Percentiles rank a stretch among this genome's conserved stretches.
Conservation (phyloP, 2,888 invertebrate species). For the Sialis fuliginosa region DNA sequence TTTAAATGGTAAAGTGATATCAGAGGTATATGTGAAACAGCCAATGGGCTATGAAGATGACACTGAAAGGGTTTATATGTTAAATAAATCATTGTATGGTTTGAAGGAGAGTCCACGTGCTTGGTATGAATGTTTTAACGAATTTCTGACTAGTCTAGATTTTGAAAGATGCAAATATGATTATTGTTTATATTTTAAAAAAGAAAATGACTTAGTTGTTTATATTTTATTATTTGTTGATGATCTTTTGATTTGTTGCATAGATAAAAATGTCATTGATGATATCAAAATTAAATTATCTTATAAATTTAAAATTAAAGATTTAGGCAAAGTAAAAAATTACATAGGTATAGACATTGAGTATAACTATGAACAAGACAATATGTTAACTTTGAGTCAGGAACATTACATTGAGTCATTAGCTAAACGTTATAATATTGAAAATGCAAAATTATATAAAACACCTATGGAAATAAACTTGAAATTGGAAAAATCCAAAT, state of each 20-base stretch:
- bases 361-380: slow-evolving; percentile 8
- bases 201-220: not conserved
- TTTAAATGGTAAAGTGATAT: slow-evolving; percentile 7
- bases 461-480: slow-evolving; percentile 17
- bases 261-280: not conserved
- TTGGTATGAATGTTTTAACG: slow-evolving; percentile 12
- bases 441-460: slow-evolving; percentile 13
- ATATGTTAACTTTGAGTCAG: slow-evolving; percentile 14
- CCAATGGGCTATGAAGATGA: slow-evolving; percentile 8
- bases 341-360: too few relatives aligned
- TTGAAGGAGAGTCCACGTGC: slow-evolving; percentile 11
- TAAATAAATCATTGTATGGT: slow-evolving; percentile 11
- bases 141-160: slow-evolving; percentile 8
- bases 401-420: slow-evolving; percentile 13
- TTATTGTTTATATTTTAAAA: slow-evolving; percentile 5
- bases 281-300: not conserved
- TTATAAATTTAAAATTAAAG: slow-evolving; percentile 1
- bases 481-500: slow-evolving; percentile 9
- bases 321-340: not conserved
- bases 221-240: slow-evolving; percentile 6
- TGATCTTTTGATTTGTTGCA: slow-evolving; percentile 5
- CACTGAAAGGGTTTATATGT: slow-evolving; percentile 8
- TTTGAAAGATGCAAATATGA: slow-evolving; percentile 5
- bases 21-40: slow-evolving; percentile 10
- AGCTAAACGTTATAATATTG: slow-evolving; percentile 11